Conservation (phyloP, 2,113 vertebrate genomes). For the Murina feae region DNA sequence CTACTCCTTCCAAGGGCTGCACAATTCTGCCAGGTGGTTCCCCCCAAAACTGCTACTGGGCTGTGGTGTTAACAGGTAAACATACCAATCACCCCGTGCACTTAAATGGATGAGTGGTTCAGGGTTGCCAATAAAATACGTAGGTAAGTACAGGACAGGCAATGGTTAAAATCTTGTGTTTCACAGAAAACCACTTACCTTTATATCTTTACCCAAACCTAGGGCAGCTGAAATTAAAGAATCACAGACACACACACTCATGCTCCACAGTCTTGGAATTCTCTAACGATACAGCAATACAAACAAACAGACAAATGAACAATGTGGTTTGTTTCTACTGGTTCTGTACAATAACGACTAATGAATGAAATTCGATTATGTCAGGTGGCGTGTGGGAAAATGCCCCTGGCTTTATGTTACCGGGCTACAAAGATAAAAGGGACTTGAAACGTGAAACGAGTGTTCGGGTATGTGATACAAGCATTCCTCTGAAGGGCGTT, state of each 20-base stretch:
- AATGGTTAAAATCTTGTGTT: not conserved
- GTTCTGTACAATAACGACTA: not conserved
- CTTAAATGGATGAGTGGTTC: not conserved
- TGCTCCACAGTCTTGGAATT: constrained; percentile 13
- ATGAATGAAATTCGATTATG: not conserved
- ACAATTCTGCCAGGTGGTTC: not conserved
- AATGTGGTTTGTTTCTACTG: constrained; percentile 15
- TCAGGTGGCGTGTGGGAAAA: not conserved
- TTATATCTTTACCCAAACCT: constrained; percentile 45
- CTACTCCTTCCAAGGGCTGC: not conserved
- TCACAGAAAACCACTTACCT: constrained; percentile 66
- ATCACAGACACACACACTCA: constrained; percentile 51
- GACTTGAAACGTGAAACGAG: not conserved
- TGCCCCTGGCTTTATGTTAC: not conserved
- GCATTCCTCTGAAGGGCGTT: not conserved
- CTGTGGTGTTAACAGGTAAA: not conserved
- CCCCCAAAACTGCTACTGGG: not conserved
- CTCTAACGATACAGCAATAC: not conserved
- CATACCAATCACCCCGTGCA: no score
- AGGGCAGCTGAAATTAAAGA: constrained; percentile 59
- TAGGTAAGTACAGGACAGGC: not conserved
- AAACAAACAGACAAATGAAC: constrained; percentile 45
- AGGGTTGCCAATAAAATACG: not conserved
- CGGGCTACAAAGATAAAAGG: not conserved
- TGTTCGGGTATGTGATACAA: not conserved